Conservation (phyloP, 2,888 invertebrate species). For the Noctua fimbriata region DNA sequence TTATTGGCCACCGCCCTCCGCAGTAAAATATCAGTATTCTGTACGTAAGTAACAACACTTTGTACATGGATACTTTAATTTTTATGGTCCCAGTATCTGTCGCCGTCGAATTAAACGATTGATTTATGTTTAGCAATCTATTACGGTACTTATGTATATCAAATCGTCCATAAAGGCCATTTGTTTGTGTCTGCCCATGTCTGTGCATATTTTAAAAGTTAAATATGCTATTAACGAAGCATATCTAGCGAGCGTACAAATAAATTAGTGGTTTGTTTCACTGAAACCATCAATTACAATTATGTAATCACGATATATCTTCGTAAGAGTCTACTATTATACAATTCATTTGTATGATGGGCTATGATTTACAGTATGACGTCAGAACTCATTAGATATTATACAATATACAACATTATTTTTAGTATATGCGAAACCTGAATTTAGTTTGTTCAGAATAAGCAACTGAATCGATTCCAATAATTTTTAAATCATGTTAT, state of each 20-base stretch:
- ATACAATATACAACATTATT: no score
- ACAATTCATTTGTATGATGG: constrained; percentile 35
- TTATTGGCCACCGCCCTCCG: constrained; percentile 53
- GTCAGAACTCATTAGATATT: constrained; percentile 6
- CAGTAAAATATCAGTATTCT: constrained; percentile 33
- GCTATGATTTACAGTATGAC: constrained; percentile 16
- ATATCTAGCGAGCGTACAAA: constrained; percentile 8
- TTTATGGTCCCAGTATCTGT: constrained; percentile 44
- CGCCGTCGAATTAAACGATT: constrained; percentile 40
- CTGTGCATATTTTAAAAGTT: constrained; percentile 42
- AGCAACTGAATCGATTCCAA: no score
- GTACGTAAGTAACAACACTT: constrained; percentile 22
- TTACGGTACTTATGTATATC: constrained; percentile 32
- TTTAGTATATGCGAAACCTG: no score
- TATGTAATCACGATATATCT: constrained; percentile 35
- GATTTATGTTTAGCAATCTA: constrained; percentile 49
- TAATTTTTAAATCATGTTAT: no score
- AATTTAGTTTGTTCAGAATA: no score
- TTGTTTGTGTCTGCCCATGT: constrained; percentile 58
- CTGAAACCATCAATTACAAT: constrained; percentile 43
- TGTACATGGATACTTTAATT: constrained; percentile 43
- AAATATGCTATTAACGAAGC: constrained; percentile 8
- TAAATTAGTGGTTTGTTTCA: constrained; percentile 19
- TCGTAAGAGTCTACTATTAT: constrained; percentile 16
- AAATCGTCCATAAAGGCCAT: constrained; percentile 49